Percentiles rank a stretch among this genome's conserved stretches.
Evolutionary conservation across 2,888 invertebrate genomes (phyloP).

Genomic region (Melipona bicolor): DNA sequence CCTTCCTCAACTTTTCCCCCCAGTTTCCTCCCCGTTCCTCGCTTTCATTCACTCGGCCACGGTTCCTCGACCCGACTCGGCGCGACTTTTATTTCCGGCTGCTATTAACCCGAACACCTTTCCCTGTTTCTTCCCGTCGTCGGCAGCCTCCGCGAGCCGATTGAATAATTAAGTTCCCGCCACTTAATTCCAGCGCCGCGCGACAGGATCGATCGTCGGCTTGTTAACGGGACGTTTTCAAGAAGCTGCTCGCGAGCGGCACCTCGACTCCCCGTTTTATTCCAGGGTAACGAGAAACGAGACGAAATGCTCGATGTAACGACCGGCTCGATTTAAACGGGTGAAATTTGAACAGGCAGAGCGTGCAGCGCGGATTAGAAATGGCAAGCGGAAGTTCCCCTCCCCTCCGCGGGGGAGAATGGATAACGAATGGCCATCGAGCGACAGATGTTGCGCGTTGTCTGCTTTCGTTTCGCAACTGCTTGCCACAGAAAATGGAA

Average conservation of each 20-base stretch:
- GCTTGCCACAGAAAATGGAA: background rate
- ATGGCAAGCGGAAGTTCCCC: constrained; percentile 5
- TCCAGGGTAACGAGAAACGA: constrained; percentile 56
- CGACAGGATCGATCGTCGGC: constrained; percentile 47
- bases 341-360: constrained; percentile 10
- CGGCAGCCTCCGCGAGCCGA: constrained; percentile 30
- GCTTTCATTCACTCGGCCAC: background rate
- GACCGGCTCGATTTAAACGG: constrained; percentile 27
- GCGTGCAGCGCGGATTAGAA: constrained; percentile 40
- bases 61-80: background rate
- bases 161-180: constrained; percentile 64
- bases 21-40: background rate
- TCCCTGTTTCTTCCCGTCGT: constrained; percentile 2
- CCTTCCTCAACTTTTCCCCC: background rate
- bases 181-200: constrained; percentile 55
- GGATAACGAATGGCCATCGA: constrained; percentile 18
- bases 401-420: background rate
- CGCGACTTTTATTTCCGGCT: constrained; percentile 48
- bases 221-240: constrained; percentile 43
- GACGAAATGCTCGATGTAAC: constrained; percentile 40
- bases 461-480: background rate
- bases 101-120: constrained; percentile 44
- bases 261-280: background rate
- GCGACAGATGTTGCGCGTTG: constrained; percentile 22
- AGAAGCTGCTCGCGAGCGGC: constrained; percentile 17